These are phyloP conservation scores for Leptobrachium leishanense DNA, from an alignment of 2,113 vertebrate genomes.

Conservation along the genomic window DNA sequence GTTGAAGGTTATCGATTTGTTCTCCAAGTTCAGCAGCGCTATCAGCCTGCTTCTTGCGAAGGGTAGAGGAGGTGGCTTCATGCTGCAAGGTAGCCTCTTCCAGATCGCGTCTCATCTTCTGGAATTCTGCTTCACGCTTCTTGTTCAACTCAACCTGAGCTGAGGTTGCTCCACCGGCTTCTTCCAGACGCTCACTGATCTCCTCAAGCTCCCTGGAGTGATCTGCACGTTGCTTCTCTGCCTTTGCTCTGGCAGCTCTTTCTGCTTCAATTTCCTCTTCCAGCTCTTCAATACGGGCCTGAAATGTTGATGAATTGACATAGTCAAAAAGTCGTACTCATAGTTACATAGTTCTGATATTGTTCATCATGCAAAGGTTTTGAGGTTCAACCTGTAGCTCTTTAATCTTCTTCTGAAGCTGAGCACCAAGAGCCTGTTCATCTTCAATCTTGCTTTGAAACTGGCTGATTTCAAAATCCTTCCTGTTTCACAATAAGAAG, in stretches of 20 bases:
- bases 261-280: conserved; percentile 89
- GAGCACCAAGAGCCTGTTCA: conserved; percentile 67
- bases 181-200: conserved; percentile 85
- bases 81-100: conserved; percentile 89
- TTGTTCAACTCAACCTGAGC: conserved; percentile 90
- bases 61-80: conserved; percentile 75
- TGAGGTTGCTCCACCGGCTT: conserved; percentile 82
- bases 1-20: conserved; percentile 87
- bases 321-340: too few species aligned
- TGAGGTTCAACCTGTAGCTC: conserved; percentile 64
- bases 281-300: conserved; percentile 80
- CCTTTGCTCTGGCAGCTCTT: conserved; percentile 75
- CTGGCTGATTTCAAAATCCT: conserved; percentile 77
- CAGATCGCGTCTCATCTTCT: conserved; percentile 84
- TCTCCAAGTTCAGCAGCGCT: conserved; percentile 84
- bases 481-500: conserved; percentile 59
- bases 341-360: not conserved
- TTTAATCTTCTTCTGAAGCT: conserved; percentile 80
- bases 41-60: conserved; percentile 86
- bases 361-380: not conserved
- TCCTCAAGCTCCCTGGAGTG: conserved; percentile 89
- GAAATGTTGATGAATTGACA: not conserved
- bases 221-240: conserved; percentile 82
- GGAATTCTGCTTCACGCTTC: conserved; percentile 87
- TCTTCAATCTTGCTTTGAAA: conserved; percentile 75